Evolutionary conservation across 1,140 invertebrate genomes (phyloP).

Genomic region (Drosophila seguyi): DNA sequence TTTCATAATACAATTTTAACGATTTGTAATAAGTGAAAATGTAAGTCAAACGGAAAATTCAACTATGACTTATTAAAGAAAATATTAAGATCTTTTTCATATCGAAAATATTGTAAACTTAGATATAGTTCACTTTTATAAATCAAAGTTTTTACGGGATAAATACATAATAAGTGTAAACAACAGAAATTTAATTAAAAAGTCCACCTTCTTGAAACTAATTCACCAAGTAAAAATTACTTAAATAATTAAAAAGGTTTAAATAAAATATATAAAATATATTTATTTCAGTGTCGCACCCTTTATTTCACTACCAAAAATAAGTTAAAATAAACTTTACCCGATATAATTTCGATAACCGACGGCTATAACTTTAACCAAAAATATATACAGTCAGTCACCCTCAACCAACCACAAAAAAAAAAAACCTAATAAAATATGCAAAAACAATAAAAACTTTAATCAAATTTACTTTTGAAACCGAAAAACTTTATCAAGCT

Average conservation of each 20-base stretch:
- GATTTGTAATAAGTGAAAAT: neutral
- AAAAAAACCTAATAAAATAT: neutral
- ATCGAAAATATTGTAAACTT: too few relatives aligned
- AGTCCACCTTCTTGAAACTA: too few relatives aligned
- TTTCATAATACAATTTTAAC: neutral
- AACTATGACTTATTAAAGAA: too few relatives aligned
- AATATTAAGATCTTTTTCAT: too few relatives aligned
- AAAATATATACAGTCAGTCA: neutral
- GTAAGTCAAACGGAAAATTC: too few relatives aligned
- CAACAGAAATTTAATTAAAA: neutral
- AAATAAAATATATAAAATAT: too few relatives aligned
- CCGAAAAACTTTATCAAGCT: slow-evolving; percentile 24
- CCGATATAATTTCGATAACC: neutral
- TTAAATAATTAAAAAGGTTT: too few relatives aligned
- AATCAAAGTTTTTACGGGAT: too few relatives aligned
- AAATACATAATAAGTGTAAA: neutral
- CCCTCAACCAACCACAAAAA: neutral
- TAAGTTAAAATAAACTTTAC: neutral
- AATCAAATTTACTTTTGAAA: slow-evolving; percentile 29
- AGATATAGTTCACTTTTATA: too few relatives aligned
- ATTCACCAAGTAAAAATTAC: too few relatives aligned
- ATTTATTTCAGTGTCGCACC: neutral
- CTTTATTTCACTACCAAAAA: neutral
- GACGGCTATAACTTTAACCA: neutral
- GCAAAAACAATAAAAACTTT: slow-evolving; percentile 6